Conservation (phyloP, 2,113 vertebrate species). For the Toxostoma redivivum region DNA sequence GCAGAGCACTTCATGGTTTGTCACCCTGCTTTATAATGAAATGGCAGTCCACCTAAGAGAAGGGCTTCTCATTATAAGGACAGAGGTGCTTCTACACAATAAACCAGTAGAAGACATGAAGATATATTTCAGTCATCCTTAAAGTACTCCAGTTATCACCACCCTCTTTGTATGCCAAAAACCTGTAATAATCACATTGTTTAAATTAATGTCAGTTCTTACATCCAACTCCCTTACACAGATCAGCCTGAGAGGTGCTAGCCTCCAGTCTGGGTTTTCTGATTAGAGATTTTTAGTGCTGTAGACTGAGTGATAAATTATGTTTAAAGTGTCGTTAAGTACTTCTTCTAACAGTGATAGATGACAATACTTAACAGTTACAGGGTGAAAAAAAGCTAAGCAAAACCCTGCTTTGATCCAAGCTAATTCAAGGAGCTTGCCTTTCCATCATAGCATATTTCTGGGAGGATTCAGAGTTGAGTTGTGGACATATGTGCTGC, state of each 20-base stretch:
- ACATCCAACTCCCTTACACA: not conserved
- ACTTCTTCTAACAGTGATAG: not conserved
- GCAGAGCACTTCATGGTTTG: not conserved
- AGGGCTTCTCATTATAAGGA: not conserved
- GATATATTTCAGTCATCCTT: not conserved
- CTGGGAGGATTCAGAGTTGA: not conserved
- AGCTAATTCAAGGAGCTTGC: not conserved
- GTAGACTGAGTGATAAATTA: not conserved
- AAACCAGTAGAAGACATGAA: not conserved
- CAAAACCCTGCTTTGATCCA: not conserved
- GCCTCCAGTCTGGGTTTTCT: not conserved
- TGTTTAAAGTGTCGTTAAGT: not conserved
- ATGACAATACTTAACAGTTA: not conserved
- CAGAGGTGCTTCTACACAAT: not conserved
- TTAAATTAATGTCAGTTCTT: not conserved
- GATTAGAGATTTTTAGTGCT: not conserved
- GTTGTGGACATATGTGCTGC: fast-evolving
- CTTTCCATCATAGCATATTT: not conserved
- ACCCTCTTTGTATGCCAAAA: not conserved
- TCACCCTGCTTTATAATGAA: not conserved
- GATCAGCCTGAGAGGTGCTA: not conserved
- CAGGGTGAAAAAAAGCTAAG: not conserved
- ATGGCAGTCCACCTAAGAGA: not conserved
- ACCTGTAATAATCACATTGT: not conserved
- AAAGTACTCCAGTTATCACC: not conserved